A percentile compares a stretch with the other conserved stretches of the same genome.
Conservation (phyloP, 2,888 invertebrate species). For the Trachelus stipa region DNA sequence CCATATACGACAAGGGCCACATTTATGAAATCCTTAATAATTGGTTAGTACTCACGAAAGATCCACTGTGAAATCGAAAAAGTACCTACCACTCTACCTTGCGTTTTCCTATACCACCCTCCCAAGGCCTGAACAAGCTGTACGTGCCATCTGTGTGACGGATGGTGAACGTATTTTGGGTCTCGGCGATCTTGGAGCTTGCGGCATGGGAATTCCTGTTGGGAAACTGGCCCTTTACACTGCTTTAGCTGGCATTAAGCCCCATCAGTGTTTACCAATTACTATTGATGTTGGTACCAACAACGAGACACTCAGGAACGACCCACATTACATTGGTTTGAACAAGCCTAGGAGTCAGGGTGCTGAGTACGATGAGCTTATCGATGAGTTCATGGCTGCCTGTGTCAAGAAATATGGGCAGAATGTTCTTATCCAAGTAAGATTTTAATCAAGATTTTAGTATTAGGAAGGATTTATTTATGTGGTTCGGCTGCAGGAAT, state of each 20-base stretch:
- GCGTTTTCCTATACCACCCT: background rate
- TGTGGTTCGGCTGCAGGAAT: background rate
- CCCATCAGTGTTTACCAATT: conserved; percentile 94
- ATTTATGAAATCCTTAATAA: conserved; percentile 91
- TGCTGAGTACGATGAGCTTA: conserved; percentile 88
- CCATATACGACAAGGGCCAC: conserved; percentile 94
- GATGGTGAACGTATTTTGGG: conserved; percentile 98
- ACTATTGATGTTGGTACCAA: conserved; percentile 96
- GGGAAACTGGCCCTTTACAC: conserved; percentile 97
- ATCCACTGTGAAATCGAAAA: background rate
- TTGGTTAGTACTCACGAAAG: conserved; percentile 74
- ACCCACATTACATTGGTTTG: conserved; percentile 95
- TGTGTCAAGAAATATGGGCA: conserved; percentile 89
- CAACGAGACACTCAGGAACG: conserved; percentile 87
- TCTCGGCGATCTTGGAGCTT: conserved; percentile 95
- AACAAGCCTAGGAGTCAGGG: conserved; percentile 88
- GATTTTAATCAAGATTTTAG: conserved; percentile 11
- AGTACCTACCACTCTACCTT: conserved; percentile 6
- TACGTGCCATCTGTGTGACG: conserved; percentile 91
- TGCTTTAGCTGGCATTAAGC: conserved; percentile 96
- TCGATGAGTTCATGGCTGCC: conserved; percentile 98
- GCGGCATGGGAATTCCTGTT: conserved; percentile 98
- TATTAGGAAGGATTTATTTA: background rate
- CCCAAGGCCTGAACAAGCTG: conserved; percentile 78
- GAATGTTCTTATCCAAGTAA: conserved; percentile 81